Evolutionary conservation across 2,888 invertebrate species (phyloP), one percentile per base, ranked within the genome.

Genomic region (Apoderus coryli): DNA sequence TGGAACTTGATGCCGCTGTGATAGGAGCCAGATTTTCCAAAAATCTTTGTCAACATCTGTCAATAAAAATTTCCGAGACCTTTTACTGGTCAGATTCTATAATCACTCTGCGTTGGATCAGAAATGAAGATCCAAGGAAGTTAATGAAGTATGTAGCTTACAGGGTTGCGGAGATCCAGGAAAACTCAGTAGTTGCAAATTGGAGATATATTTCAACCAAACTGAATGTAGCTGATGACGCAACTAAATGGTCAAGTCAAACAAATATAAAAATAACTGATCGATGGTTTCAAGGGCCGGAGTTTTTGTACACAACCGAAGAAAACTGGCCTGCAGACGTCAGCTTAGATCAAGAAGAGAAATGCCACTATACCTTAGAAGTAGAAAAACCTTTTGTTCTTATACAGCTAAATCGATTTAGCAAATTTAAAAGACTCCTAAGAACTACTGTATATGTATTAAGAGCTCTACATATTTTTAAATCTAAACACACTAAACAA

Each of bases 11-110:
- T 2, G 40, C 40, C 4, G 41, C 44, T 3, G 29, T 39, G 2
- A 32, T 45, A 9, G 45, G 44, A 2, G 16, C 14, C 11, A 32
- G 32, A 24, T 24, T 31, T 11, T 32, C 12, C 16, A 25, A 4
- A 25, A 39, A 10, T 32, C 40, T 16, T 33, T 34, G 2, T 4
- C 13, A 39, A 31, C 6, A 33, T 28, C 15, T 16, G 32, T 39
- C 19, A 16, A 28, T 45, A n/a, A 13, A 14, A 1, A 35, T 43
- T 14, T 14, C 27, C 11, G 9, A 29, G 4, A 36, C 10, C 1
- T 12, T 33, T 13, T 44, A 40, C 27, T 48, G 45, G 48, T 33
- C 44, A 3, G 45, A 49, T 25, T 49, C 46, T 2, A 42, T 33
- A 30, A 44, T 39, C 2, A 45, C 43, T 9, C 16, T 47, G 10